Percentiles rank a stretch among this genome's conserved stretches.
phyloP scores from a whole-genome alignment of 2,888 invertebrate genomes.

The Galerucella pusilla region DNA sequence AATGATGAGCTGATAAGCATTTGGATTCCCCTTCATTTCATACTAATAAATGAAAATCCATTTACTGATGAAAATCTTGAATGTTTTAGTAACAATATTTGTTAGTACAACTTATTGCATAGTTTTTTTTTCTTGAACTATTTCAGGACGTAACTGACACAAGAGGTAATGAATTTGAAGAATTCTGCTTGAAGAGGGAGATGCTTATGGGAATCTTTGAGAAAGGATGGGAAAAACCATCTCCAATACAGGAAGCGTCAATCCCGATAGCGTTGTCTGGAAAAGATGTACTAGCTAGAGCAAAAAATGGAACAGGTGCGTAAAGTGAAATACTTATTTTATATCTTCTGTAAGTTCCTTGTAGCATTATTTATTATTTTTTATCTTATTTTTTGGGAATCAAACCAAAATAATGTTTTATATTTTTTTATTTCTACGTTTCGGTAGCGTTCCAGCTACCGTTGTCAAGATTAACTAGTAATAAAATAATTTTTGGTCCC shows the following conservation, averaged over 20 bases:
- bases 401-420: too few relatives aligned
- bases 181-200: conserved; percentile 97
- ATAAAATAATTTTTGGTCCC: too few relatives aligned
- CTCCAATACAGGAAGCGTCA: conserved; percentile 99
- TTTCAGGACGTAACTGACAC: conserved; percentile 95
- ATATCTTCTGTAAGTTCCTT: too few relatives aligned
- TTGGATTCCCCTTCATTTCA: conserved; percentile 63
- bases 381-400: too few relatives aligned
- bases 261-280: conserved; percentile 98
- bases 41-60: conserved; percentile 59
- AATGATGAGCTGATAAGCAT: conserved; percentile 59
- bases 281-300: conserved; percentile 97
- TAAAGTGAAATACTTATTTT: background rate
- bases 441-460: too few relatives aligned
- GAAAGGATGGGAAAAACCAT: conserved; percentile 99
- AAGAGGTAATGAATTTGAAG: conserved; percentile 99
- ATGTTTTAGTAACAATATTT: background rate
- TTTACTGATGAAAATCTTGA: conserved; percentile 47
- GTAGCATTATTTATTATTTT: too few relatives aligned
- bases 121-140: background rate
- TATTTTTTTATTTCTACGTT: too few relatives aligned
- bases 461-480: too few relatives aligned
- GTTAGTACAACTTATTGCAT: background rate
- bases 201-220: conserved; percentile 99
- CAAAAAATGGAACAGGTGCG: conserved; percentile 96